Evolutionary conservation across 1,140 invertebrate species (phyloP).

Genomic region (Drosophila bipectinata): DNA sequence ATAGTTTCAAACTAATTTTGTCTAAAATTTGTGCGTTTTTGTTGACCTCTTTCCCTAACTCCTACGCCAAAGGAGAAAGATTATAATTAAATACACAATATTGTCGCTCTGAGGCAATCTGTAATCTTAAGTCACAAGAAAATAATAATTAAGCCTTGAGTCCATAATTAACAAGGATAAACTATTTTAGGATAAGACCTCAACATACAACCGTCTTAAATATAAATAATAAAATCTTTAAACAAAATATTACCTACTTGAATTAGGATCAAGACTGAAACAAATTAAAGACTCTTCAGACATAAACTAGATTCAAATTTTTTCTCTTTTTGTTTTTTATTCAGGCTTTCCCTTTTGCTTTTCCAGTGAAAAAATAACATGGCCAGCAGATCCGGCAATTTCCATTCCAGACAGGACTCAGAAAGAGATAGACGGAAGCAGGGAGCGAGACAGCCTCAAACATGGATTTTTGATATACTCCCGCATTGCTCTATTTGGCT

Average conservation of each 20-base stretch:
- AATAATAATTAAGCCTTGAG: no score
- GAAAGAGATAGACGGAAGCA: background rate
- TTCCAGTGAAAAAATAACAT: constrained; percentile 7
- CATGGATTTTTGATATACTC: constrained; percentile 53
- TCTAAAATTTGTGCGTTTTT: no score
- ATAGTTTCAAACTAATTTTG: background rate
- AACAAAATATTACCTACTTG: no score
- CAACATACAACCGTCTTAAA: no score
- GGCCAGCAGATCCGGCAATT: constrained; percentile 29
- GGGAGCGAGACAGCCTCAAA: constrained; percentile 3
- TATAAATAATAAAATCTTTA: no score
- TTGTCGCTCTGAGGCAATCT: no score
- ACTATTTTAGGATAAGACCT: no score
- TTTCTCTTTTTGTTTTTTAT: constrained; percentile 4
- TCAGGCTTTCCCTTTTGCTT: background rate
- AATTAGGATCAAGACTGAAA: background rate
- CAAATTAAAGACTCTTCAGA: background rate
- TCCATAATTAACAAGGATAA: no score
- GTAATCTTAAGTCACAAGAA: no score
- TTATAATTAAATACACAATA: no score
- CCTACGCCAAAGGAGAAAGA: background rate
- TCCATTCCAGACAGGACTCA: constrained; percentile 29
- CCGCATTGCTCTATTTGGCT: constrained; percentile 40
- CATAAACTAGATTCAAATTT: constrained; percentile 1
- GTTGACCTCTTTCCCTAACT: background rate